Evolutionary conservation across 2,113 vertebrate species (phyloP).

Genomic region (Pelusios castaneus): DNA sequence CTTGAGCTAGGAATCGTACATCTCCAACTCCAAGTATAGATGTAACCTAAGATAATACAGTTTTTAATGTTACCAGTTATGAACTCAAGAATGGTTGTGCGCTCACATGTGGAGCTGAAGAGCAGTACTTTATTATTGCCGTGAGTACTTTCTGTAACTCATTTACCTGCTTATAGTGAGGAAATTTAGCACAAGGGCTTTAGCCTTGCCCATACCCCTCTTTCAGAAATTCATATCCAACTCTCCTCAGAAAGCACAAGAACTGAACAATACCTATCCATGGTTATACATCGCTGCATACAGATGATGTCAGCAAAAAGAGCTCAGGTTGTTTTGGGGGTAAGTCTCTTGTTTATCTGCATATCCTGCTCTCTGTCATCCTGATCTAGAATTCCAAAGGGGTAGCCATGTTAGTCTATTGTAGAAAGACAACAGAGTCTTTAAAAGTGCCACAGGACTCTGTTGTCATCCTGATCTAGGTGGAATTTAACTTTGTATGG

Average conservation of each 20-base stretch:
- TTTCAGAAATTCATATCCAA: neutral
- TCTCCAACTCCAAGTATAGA: neutral
- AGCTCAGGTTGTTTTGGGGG: neutral
- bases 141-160: neutral
- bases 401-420: too few relatives aligned
- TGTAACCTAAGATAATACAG: neutral
- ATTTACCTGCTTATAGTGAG: neutral
- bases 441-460: too few relatives aligned
- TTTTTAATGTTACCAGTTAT: neutral
- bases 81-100: neutral
- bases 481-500: neutral
- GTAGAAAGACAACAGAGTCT: too few relatives aligned
- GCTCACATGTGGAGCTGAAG: neutral
- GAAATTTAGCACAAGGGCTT: neutral
- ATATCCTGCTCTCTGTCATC: neutral
- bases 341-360: neutral
- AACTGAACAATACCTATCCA: fast-evolving
- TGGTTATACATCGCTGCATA: neutral
- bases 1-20: neutral
- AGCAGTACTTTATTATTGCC: neutral
- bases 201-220: neutral
- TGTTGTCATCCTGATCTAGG: neutral
- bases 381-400: too few relatives aligned
- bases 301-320: neutral
- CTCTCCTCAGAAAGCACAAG: neutral